Base-by-base conservation (phyloP, 2,113 vertebrate species). In the Callocephalon fimbriatum region DNA sequence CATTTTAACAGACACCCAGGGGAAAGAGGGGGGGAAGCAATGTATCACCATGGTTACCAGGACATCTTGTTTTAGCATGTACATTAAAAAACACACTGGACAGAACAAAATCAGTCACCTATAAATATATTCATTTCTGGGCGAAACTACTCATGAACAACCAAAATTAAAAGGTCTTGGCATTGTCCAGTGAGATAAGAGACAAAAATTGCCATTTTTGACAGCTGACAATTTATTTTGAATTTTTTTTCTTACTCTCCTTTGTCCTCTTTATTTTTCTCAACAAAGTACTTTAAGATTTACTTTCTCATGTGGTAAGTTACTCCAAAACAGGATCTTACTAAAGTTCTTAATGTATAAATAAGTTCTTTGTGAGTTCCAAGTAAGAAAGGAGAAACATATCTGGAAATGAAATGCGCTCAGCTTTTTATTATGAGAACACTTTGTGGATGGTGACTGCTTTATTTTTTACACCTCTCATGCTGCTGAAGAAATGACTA, bases 11-110 rank as follows among this genome's bases (percentile, higher is more conserved):
- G 79, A 63, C 32, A 86, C 59, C 31, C 48, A 2, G 50, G 38
- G 70, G 35, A 68, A 54, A 45, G 21, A 8, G 5, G 38, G 29
- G 16, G 5, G 29, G 16, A 5, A 20, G 38, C 61, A 78, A 4
- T 44, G 31, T 23, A 62, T 97, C 89, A 88, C 95, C 85, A 84
- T 78, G 83, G 95, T 53, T 96, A 97, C 95, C 79, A 97, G 90
- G 94, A 89, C 88, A 87, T 94, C 85, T 94, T 92, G 70, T 61
- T 91, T 96, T 75, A 81, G 65, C 68, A 59, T 37, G 42, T 74
- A 80, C 70, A 25, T 91, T 87, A 78, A 81, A 42, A 94, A 91
- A 27, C 54, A 80, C 32, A 73, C 12, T 35, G 48, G 72, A 58
- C 59, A 70, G 21, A 84, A 89, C 50, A 82, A 87, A 93, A 58